Conservation (phyloP, 2,888 invertebrate genomes). For the Drosophila paranaensis region DNA sequence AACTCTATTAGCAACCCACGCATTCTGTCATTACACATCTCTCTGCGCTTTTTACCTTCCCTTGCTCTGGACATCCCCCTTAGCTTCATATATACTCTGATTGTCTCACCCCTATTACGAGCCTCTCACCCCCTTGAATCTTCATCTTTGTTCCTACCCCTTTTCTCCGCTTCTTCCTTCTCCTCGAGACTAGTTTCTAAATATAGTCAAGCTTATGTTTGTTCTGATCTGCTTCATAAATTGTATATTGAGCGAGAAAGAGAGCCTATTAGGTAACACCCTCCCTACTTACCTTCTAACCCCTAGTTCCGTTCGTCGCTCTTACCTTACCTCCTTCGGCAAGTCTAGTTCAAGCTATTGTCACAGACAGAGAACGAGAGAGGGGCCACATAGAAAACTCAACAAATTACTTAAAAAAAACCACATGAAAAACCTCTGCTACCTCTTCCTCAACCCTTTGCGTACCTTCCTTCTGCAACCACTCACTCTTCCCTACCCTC, state of each 20-base stretch:
- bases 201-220: conserved; percentile 6
- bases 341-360: neutral
- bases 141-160: neutral
- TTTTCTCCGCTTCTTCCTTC: neutral
- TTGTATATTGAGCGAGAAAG: neutral
- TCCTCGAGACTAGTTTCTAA: neutral
- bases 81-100: neutral
- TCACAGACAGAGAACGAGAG: neutral
- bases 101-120: too few species aligned
- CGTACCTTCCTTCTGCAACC: neutral
- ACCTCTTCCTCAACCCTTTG: too few species aligned
- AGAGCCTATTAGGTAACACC: neutral
- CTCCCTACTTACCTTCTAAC: neutral
- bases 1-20: neutral
- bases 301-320: neutral
- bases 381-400: neutral
- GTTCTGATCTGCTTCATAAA: neutral
- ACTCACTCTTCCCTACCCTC: neutral
- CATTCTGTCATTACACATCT: too few species aligned
- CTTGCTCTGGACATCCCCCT: neutral
- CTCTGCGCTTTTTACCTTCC: neutral
- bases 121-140: neutral
- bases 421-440: neutral
- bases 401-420: neutral
- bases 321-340: too few species aligned